Evolutionary conservation across 2,888 invertebrate genomes (phyloP).

Genomic region (Mimas tiliae): DNA sequence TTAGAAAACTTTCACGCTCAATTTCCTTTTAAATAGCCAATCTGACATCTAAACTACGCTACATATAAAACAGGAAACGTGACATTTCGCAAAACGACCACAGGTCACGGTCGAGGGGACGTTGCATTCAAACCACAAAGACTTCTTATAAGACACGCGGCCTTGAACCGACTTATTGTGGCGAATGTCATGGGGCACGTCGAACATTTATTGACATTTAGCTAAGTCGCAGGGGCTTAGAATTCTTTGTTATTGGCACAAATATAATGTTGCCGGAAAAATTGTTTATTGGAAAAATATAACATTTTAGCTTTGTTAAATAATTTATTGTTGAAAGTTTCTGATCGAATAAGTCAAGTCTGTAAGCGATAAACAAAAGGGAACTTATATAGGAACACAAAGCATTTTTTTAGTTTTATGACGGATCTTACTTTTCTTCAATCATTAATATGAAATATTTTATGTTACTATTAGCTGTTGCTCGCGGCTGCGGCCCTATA

Average conservation of each 20-base stretch:
- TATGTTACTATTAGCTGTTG: too few species aligned
- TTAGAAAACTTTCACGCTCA: neutral
- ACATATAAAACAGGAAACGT: constrained; percentile 8
- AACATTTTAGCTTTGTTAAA: too few species aligned
- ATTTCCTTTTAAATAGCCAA: constrained; percentile 3
- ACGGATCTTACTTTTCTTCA: too few species aligned
- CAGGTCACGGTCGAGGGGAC: constrained; percentile 32
- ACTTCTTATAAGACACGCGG: constrained; percentile 14
- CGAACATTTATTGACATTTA: constrained; percentile 13
- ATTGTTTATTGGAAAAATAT: neutral
- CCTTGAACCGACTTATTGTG: constrained; percentile 16
- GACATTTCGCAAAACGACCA: constrained; percentile 16
- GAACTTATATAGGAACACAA: too few species aligned
- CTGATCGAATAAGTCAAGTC: too few species aligned
- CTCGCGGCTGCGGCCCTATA: too few species aligned
- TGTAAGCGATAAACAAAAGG: too few species aligned
- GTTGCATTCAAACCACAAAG: constrained; percentile 18
- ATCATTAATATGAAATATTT: too few species aligned
- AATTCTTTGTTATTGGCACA: constrained; percentile 1
- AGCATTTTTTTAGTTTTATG: too few species aligned
- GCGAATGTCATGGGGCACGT: constrained; percentile 4
- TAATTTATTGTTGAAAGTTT: too few species aligned
- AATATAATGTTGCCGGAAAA: neutral
- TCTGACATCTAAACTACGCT: constrained; percentile 1
- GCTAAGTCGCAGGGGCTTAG: constrained; percentile 7